Base-by-base conservation (phyloP, 2,888 invertebrate species). In the Oligia strigilis region DNA sequence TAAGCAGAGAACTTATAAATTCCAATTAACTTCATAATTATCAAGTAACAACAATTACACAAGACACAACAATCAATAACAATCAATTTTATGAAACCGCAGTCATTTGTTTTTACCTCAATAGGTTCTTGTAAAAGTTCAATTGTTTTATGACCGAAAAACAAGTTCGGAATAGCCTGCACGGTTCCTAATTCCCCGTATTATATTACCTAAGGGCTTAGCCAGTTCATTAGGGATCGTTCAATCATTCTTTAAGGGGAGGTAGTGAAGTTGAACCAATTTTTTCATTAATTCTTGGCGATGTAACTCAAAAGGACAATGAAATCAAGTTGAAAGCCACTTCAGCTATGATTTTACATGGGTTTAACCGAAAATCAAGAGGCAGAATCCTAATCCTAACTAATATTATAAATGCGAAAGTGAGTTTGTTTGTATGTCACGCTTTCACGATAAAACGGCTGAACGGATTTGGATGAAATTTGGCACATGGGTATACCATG, bases 221-320 rank as follows among this genome's bases (percentile, higher is more conserved):
- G 93, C 91, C 93, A 92, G 94, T 94, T 95, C 95, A 95, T 95
- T 95, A 95, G 88, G 93, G 92, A 94, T 92, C 94, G 94, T 94
- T 95, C 94, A 95, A 95, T 95, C 95, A 95, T 94, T 89, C 90
- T 92, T 93, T 93, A 92, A 93, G 92, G 93, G 92, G 88, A 89
- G 90, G 90, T 85, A 85, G 73, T 73, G 82, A 79, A 76, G 62
- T 79, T 87, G 77, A 76, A 79, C 78, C 78, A 82, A 82, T 82
- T 82, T 85, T 85, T 85, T 78, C 76, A 85, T 87, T 77, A 82
- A 76, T 65, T 79, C 65, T 76, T 77, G 23, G 62, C 67, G 60
- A 84, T 5, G 19, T 78, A 46, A 82, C 64, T 75, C 67, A 71
- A 49, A 49, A 60, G 55, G 36, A 64, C 76, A 76, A 67, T 75